These are phyloP conservation scores for Atopsyche davidsoni DNA, from an alignment of 1,140 invertebrate genomes.

Conservation along the genomic window DNA sequence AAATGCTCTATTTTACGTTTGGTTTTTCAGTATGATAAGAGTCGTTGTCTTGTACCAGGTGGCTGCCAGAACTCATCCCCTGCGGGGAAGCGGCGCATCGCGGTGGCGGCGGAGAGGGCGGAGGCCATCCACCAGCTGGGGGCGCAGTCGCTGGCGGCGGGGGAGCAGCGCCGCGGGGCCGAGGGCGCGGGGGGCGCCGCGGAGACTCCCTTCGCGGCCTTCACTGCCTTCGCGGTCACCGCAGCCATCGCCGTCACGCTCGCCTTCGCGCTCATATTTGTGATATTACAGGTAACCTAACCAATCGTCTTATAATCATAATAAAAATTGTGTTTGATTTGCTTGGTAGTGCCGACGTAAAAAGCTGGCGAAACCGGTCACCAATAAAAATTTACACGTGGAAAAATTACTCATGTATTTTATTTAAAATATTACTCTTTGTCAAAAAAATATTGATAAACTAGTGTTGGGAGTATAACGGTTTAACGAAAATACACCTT, in stretches of 20 bases:
- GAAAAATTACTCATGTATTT: too few species aligned
- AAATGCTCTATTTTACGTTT: neutral
- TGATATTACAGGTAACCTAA: constrained; percentile 63
- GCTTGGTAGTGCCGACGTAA: too few species aligned
- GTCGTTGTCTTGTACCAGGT: constrained; percentile 38
- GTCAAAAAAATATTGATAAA: too few species aligned
- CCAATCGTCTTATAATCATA: too few species aligned
- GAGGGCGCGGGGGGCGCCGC: constrained; percentile 35
- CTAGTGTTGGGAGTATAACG: too few species aligned
- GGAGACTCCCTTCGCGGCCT: constrained; percentile 48
- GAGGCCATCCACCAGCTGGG: constrained; percentile 40
- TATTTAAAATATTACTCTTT: too few species aligned
- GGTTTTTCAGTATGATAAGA: constrained; percentile 4
- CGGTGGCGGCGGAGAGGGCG: constrained; percentile 49
- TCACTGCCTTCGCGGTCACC: constrained; percentile 58
- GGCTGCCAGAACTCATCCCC: constrained; percentile 66
- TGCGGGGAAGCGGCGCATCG: constrained; percentile 67
- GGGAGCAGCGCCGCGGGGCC: constrained; percentile 36
- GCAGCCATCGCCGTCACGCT: constrained; percentile 60
- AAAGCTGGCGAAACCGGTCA: too few species aligned
- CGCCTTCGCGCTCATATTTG: constrained; percentile 60
- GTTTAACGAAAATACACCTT: too few species aligned
- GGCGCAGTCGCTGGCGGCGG: constrained; percentile 36
- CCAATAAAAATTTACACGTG: too few species aligned
- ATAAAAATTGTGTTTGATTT: too few species aligned